phyloP scores from a whole-genome alignment of 92 coral and sea anemone species.

The Scolanthus callimorphus region DNA sequence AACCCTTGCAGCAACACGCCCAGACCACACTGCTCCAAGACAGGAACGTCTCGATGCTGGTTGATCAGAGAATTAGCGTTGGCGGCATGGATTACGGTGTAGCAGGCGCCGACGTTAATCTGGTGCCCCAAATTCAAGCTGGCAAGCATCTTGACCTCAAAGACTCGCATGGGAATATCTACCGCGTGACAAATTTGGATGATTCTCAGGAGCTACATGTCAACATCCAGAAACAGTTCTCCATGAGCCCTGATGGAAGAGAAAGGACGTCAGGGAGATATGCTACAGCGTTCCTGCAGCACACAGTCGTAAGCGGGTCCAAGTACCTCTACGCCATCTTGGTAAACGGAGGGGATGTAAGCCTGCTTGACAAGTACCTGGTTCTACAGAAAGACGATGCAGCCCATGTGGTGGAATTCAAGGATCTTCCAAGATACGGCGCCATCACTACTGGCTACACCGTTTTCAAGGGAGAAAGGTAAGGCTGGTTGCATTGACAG shows the following conservation, averaged over 20 bases:
- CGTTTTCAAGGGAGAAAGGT: conserved; percentile 13
- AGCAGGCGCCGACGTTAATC: no score
- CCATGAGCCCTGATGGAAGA: conserved; percentile 4
- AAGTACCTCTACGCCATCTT: no score
- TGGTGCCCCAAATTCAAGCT: no score
- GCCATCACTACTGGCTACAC: conserved; percentile 29
- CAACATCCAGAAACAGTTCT: conserved; percentile 13
- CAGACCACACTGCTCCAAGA: background rate
- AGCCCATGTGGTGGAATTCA: conserved; percentile 57
- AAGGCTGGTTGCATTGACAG: no score
- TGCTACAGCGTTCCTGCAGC: conserved; percentile 52
- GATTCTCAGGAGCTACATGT: conserved; percentile 4
- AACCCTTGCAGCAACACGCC: background rate
- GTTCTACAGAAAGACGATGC: conserved; percentile 12
- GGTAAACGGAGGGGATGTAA: conserved; percentile 1
- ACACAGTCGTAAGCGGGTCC: conserved; percentile 8
- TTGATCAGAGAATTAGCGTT: no score
- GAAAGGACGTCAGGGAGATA: conserved; percentile 11
- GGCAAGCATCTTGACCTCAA: no score
- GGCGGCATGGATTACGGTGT: no score
- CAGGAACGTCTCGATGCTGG: no score
- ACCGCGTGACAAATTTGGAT: background rate
- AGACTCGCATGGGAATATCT: background rate
- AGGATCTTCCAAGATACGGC: conserved; percentile 19
- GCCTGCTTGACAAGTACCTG: background rate